phyloP scores from a whole-genome alignment of 2,797 vertebrate genomes.

The Scomberomorus guttatus region DNA sequence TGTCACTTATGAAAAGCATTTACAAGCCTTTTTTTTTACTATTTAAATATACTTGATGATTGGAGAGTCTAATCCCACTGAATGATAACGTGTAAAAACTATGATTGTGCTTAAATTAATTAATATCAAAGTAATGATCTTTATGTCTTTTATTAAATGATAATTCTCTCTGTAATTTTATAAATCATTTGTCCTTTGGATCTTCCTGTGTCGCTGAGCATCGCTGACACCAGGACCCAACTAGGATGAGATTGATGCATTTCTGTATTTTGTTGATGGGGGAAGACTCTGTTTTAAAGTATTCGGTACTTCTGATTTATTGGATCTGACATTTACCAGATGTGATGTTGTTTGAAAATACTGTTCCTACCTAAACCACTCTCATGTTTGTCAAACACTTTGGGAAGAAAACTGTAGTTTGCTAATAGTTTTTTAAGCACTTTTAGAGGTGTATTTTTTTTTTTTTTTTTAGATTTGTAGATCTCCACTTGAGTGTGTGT shows the following conservation, averaged over 20 bases:
- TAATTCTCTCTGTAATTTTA: background rate
- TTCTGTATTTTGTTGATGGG: constrained; percentile 11
- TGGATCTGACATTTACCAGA: constrained; percentile 1
- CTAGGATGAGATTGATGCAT: background rate
- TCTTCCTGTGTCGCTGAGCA: constrained; percentile 4
- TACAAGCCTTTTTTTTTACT: constrained; percentile 5
- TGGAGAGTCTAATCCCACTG: constrained; percentile 10
- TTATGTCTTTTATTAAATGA: background rate
- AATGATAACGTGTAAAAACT: constrained; percentile 7
- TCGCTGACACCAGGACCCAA: background rate
- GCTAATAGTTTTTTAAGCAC: constrained; percentile 20
- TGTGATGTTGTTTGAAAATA: constrained; percentile 10
- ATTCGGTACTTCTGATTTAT: background rate
- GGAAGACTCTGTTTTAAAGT: background rate
- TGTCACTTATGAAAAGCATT: constrained; percentile 17
- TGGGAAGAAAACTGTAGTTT: constrained; percentile 13
- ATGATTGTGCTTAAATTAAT: constrained; percentile 59
- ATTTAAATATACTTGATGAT: background rate
- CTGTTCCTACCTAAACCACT: background rate
- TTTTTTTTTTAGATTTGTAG: constrained; percentile 42
- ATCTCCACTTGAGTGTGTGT: background rate
- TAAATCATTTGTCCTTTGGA: constrained; percentile 7
- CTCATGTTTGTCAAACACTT: constrained; percentile 1
- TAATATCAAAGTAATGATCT: constrained; percentile 1
- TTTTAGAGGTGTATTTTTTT: constrained; percentile 44